phyloP scores from a whole-genome alignment of 2,888 invertebrate genomes.

The Spodoptera littoralis region DNA sequence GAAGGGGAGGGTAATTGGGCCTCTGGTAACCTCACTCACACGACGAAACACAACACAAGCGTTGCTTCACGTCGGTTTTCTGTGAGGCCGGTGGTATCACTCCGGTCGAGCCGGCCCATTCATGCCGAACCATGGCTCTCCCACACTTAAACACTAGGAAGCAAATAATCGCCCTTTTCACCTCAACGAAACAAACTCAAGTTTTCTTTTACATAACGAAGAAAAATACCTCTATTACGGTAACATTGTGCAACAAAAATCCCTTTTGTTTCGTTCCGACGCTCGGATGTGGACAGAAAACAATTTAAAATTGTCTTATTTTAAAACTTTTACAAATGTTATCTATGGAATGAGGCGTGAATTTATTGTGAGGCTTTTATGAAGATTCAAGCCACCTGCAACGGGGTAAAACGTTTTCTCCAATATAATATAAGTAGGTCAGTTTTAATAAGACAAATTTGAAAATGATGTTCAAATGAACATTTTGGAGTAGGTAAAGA shows the following conservation, averaged over 20 bases:
- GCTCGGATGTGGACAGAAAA: conserved; percentile 31
- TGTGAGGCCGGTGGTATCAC: too few species aligned
- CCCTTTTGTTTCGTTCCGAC: conserved; percentile 46
- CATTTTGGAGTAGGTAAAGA: too few species aligned
- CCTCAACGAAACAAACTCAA: conserved; percentile 15
- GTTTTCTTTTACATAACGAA: conserved; percentile 45
- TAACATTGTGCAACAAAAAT: conserved; percentile 44
- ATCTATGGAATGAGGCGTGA: conserved; percentile 22
- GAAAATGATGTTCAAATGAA: background rate
- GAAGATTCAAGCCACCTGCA: conserved; percentile 5
- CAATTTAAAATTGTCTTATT: conserved; percentile 55
- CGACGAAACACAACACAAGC: too few species aligned
- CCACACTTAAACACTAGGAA: background rate
- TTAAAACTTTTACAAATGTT: conserved; percentile 42
- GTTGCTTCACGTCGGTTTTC: too few species aligned
- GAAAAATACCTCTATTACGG: conserved; percentile 48
- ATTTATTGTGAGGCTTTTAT: conserved; percentile 24
- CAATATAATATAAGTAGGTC: background rate
- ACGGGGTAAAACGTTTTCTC: background rate
- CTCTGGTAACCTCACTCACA: too few species aligned
- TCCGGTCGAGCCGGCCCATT: too few species aligned
- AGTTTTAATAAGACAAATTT: background rate
- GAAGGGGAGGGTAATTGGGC: too few species aligned
- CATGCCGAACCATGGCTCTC: too few species aligned
- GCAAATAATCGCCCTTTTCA: conserved; percentile 29